A percentile compares a stretch with the other conserved stretches of the same genome.
phyloP scores from a whole-genome alignment of 2,113 vertebrate species.

The Dasyprocta punctata region DNA sequence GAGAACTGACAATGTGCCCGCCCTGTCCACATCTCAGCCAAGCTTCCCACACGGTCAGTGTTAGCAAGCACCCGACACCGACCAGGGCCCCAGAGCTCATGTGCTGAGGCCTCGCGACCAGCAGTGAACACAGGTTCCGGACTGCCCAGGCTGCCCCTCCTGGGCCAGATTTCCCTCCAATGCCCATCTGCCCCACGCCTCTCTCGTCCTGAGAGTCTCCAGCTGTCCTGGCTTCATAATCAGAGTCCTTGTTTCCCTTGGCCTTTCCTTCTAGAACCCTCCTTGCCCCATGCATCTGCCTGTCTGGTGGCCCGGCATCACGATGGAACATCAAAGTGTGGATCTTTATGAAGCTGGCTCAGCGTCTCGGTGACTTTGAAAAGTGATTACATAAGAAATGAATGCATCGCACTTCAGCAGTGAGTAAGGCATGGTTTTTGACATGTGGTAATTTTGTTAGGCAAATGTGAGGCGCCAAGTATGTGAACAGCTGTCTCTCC shows the following conservation, averaged over 20 bases:
- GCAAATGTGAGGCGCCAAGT: neutral
- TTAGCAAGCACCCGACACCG: neutral
- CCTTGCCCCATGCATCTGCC: neutral
- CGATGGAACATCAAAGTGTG: neutral
- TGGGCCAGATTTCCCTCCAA: neutral
- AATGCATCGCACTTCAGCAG: neutral
- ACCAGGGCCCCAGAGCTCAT: too few species aligned
- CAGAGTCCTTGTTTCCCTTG: neutral
- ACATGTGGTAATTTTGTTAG: neutral
- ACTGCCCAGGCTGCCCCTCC: neutral
- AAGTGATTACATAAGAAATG: constrained; percentile 29
- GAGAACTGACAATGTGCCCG: neutral
- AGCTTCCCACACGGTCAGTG: neutral
- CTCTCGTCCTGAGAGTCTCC: too few species aligned
- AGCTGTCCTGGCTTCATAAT: neutral
- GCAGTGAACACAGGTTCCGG: neutral
- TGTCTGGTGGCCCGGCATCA: neutral
- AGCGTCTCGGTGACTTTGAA: neutral
- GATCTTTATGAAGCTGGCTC: neutral
- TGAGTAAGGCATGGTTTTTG: constrained; percentile 37
- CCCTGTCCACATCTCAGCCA: neutral
- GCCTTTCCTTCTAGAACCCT: neutral
- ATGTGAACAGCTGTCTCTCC: neutral
- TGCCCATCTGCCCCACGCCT: neutral
- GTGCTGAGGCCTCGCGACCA: neutral